Percentiles rank a stretch among this genome's conserved stretches.
phyloP scores from a whole-genome alignment of 2,888 invertebrate genomes.

The Drymonia ruficornis region DNA sequence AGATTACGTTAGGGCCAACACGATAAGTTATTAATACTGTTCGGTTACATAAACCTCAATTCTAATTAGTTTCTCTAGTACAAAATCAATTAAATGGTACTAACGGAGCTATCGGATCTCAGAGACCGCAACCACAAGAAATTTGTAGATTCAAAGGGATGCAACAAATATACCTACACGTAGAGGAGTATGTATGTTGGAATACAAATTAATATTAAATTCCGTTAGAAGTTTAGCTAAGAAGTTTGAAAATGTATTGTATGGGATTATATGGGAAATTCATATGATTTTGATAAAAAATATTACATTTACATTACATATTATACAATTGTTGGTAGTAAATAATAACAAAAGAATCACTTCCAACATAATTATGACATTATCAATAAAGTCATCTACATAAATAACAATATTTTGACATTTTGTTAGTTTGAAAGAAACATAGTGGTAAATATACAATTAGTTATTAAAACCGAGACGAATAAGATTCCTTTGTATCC shows the following conservation, averaged over 20 bases:
- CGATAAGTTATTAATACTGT: constrained; percentile 73
- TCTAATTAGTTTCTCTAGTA: constrained; percentile 80
- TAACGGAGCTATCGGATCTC: constrained; percentile 62
- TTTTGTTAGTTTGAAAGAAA: no score
- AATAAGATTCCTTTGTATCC: neutral
- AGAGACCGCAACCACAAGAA: constrained; percentile 70
- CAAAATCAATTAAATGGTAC: constrained; percentile 81
- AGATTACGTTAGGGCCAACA: constrained; percentile 66
- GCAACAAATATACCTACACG: constrained; percentile 47
- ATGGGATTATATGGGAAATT: neutral
- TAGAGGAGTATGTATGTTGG: constrained; percentile 30
- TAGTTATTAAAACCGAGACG: no score
- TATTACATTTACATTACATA: no score
- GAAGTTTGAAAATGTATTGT: constrained; percentile 19
- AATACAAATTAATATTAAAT: constrained; percentile 54
- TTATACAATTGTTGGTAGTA: no score
- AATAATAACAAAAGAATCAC: no score
- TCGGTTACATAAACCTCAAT: constrained; percentile 78
- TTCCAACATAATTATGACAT: no score
- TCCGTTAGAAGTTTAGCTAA: constrained; percentile 35
- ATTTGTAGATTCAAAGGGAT: constrained; percentile 66
- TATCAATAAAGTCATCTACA: no score
- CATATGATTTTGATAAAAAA: neutral
- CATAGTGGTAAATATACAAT: no score
- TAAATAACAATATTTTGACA: no score